phyloP scores from a whole-genome alignment of 2,113 vertebrate species.

The Hemicordylus capensis region DNA sequence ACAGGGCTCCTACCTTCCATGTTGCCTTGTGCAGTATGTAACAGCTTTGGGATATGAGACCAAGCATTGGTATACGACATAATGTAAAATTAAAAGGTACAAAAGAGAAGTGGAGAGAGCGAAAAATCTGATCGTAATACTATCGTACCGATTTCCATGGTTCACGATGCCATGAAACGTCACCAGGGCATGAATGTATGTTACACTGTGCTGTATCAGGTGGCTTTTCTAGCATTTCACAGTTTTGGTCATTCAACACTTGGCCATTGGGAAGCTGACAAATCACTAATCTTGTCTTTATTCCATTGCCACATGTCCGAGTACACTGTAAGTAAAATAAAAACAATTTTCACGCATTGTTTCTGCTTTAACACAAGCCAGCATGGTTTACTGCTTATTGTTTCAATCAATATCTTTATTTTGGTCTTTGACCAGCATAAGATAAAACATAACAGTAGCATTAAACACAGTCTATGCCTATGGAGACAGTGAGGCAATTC shows the following conservation, averaged over 20 bases:
- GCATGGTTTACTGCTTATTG: not conserved
- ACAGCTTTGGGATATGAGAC: no score
- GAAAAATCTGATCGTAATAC: conserved; percentile 67
- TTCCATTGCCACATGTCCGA: conserved; percentile 89
- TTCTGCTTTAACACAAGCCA: not conserved
- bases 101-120: conserved; percentile 37
- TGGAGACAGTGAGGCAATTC: no score
- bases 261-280: conserved; percentile 91
- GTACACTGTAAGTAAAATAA: conserved; percentile 83
- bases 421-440: no score
- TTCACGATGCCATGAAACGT: conserved; percentile 90
- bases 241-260: conserved; percentile 87
- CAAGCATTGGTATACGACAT: conserved; percentile 20
- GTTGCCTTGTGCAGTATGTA: no score
- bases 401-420: no score
- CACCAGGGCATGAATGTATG: conserved; percentile 85
- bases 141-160: conserved; percentile 97
- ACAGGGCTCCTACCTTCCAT: no score
- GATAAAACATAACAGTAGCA: no score
- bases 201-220: conserved; percentile 86
- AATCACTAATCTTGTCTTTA: conserved; percentile 89
- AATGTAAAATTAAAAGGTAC: conserved; percentile 15
- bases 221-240: conserved; percentile 89
- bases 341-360: conserved; percentile 19
- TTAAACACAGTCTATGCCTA: no score